Evolutionary conservation across 2,113 vertebrate species (phyloP).

Genomic region (Phrynocephalus versicolor): DNA sequence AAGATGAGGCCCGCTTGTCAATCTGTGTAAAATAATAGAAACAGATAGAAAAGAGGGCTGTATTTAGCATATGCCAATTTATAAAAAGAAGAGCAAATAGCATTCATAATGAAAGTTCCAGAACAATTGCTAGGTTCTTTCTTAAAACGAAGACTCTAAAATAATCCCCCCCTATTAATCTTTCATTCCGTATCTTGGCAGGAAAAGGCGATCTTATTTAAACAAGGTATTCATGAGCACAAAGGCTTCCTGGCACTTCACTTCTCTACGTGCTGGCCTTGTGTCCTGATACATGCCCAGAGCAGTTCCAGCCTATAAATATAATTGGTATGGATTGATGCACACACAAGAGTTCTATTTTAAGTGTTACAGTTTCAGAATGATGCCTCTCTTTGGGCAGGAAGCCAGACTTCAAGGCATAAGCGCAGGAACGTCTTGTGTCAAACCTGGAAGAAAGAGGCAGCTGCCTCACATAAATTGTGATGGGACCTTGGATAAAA

Average conservation of each 20-base stretch:
- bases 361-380: slow-evolving; percentile 8
- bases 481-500: slow-evolving; percentile 26
- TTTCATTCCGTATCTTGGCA: not conserved
- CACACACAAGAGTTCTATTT: slow-evolving; percentile 11
- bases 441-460: slow-evolving; percentile 28
- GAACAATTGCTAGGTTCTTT: not conserved
- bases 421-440: not conserved
- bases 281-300: not conserved
- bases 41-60: too few relatives aligned
- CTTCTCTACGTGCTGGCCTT: not conserved
- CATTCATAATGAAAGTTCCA: not conserved
- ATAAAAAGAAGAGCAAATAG: not conserved
- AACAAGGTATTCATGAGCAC: not conserved
- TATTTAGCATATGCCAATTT: not conserved
- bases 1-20: not conserved
- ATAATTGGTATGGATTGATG: slow-evolving; percentile 22
- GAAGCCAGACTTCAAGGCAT: not conserved
- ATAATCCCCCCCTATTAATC: not conserved
- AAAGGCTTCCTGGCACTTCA: slow-evolving; percentile 6
- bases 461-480: slow-evolving; percentile 41
- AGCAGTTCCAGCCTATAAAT: slow-evolving; percentile 22
- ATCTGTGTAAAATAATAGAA: not conserved
- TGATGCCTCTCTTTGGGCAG: slow-evolving; percentile 7
- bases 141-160: fast-evolving
- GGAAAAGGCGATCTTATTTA: not conserved